Conservation (phyloP, 2,797 vertebrate genomes). For the Amblyopsis hoosieri region DNA sequence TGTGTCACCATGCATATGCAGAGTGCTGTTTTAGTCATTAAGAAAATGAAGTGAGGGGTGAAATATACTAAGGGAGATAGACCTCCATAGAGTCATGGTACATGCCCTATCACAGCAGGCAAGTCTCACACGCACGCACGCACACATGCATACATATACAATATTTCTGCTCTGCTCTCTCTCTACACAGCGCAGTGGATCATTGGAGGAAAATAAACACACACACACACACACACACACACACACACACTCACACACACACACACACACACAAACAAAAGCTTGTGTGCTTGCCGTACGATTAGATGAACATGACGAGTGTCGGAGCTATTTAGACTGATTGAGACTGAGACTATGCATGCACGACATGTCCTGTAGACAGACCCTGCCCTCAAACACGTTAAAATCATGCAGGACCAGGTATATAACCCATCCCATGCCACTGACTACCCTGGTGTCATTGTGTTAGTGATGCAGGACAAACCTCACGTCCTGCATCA, state of each 20-base stretch:
- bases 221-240: conserved; percentile 4
- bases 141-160: conserved; percentile 8
- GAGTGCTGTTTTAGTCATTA: conserved; percentile 66
- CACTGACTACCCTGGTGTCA: neutral
- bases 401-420: too few species aligned
- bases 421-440: neutral
- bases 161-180: conserved; percentile 59
- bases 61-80: conserved; percentile 67
- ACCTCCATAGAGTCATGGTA: conserved; percentile 71
- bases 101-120: conserved; percentile 65
- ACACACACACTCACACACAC: conserved; percentile 15
- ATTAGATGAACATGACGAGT: too few species aligned
- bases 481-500: too few species aligned
- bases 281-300: neutral
- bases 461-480: too few species aligned
- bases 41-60: conserved; percentile 72
- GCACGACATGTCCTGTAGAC: too few species aligned
- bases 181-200: conserved; percentile 30
- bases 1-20: too few species aligned
- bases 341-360: too few species aligned
- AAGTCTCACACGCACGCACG: neutral
- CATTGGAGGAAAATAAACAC: conserved; percentile 24
- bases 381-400: too few species aligned
- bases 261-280: conserved; percentile 1
- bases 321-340: too few species aligned